These are phyloP conservation scores for Novumbra hubbsi DNA, from an alignment of 2,797 vertebrate genomes.

Conservation along the genomic window DNA sequence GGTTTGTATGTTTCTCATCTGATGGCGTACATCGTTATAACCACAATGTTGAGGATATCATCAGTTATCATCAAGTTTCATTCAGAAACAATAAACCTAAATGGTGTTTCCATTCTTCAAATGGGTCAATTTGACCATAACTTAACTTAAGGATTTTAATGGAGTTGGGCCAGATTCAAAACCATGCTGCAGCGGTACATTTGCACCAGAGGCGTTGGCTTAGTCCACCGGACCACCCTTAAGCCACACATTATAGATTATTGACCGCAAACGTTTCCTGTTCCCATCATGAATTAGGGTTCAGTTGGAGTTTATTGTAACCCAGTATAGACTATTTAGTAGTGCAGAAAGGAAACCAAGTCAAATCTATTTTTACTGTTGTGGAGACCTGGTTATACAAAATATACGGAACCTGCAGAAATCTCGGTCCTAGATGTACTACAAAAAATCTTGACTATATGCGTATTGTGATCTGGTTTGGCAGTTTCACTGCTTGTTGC, in stretches of 20 bases:
- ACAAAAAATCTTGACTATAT: neutral
- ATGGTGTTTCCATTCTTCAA: no score
- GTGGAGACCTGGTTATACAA: neutral
- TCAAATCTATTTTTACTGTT: neutral
- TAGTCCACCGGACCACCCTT: no score
- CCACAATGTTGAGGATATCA: no score
- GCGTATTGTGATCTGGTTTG: neutral
- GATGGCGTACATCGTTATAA: no score
- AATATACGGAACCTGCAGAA: neutral
- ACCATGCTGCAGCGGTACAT: no score
- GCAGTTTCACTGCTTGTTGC: neutral
- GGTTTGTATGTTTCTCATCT: no score
- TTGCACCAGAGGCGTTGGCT: no score
- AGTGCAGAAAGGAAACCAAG: neutral
- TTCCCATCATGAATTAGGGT: neutral
- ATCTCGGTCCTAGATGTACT: neutral
- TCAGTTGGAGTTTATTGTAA: neutral
- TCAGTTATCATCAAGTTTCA: no score
- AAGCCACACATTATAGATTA: neutral
- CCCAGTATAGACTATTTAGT: neutral
- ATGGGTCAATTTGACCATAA: no score
- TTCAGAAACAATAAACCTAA: no score
- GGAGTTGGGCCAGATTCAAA: no score
- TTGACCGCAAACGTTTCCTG: neutral
- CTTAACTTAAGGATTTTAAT: no score